Conservation (phyloP, 2,113 vertebrate species). For the Lota lota region DNA sequence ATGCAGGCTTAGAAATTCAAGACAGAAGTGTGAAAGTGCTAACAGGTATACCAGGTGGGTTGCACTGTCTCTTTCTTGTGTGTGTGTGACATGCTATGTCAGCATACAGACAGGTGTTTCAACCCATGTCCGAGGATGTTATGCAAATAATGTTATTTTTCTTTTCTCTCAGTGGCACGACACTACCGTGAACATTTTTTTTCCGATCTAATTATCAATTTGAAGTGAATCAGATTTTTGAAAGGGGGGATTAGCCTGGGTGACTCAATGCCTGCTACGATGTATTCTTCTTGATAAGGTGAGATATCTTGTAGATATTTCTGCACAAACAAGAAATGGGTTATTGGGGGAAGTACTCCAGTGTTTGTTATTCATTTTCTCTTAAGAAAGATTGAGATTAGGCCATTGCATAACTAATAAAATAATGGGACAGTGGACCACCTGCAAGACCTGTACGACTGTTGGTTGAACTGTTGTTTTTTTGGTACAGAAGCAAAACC, state of each 20-base stretch:
- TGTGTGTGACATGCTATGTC: conserved; percentile 16
- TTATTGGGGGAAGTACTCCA: not conserved
- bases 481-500: too few relatives aligned
- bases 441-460: too few relatives aligned
- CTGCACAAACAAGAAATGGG: not conserved
- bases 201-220: conserved; percentile 10
- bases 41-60: not conserved
- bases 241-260: conserved; percentile 10
- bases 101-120: conserved; percentile 7
- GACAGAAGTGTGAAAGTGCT: too few relatives aligned
- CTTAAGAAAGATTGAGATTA: not conserved
- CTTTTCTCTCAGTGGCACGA: conserved; percentile 20
- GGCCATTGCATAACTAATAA: too few relatives aligned
- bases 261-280: conserved; percentile 9
- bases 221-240: conserved; percentile 43
- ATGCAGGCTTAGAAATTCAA: too few relatives aligned
- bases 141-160: conserved; percentile 20
- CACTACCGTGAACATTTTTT: too few relatives aligned
- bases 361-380: not conserved
- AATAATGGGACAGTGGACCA: too few relatives aligned
- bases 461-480: too few relatives aligned
- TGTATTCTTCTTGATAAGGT: not conserved
- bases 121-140: conserved; percentile 27
- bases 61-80: conserved; percentile 13
- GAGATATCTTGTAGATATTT: not conserved